Percentiles rank a stretch among this genome's conserved stretches.
phyloP scores from a whole-genome alignment of 2,888 invertebrate genomes.

The Drosophila mercatorum region DNA sequence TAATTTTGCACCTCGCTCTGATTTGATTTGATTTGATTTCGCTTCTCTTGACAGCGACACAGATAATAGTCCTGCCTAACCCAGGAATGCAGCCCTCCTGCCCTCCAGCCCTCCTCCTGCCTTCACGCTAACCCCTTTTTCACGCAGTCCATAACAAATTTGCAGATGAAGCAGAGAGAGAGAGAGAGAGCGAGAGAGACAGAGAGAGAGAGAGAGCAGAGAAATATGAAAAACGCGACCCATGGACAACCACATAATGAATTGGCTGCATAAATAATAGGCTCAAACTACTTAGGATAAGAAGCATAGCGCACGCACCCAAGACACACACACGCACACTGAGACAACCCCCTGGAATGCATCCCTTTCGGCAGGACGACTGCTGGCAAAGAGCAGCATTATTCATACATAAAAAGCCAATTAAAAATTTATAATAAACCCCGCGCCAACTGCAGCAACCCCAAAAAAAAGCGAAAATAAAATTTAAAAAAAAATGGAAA shows the following conservation, averaged over 20 bases:
- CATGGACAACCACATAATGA: slow-evolving; percentile 69
- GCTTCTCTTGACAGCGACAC: slow-evolving; percentile 31
- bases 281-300: slow-evolving; percentile 69
- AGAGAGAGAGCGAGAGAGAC: slow-evolving; percentile 19
- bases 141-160: slow-evolving; percentile 41
- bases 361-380: slow-evolving; percentile 45
- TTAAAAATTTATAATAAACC: slow-evolving; percentile 80
- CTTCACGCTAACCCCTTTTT: slow-evolving; percentile 38
- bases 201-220: slow-evolving; percentile 29
- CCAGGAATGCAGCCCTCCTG: background rate
- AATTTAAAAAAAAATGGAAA: slow-evolving; percentile 36
- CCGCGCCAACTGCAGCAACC: slow-evolving; percentile 72
- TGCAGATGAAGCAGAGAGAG: slow-evolving; percentile 12
- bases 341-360: slow-evolving; percentile 56
- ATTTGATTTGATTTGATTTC: slow-evolving; percentile 54
- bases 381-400: slow-evolving; percentile 62
- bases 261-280: slow-evolving; percentile 75
- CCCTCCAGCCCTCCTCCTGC: too few species aligned
- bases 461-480: slow-evolving; percentile 32
- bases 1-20: slow-evolving; percentile 56
- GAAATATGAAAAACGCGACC: slow-evolving; percentile 37
- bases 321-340: slow-evolving; percentile 41
- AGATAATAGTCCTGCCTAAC: slow-evolving; percentile 10
- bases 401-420: slow-evolving; percentile 80
- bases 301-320: slow-evolving; percentile 53